Percentiles rank a stretch among this genome's conserved stretches.
phyloP scores from a whole-genome alignment of 2,888 invertebrate species.

The Ophioninae sp. region DNA sequence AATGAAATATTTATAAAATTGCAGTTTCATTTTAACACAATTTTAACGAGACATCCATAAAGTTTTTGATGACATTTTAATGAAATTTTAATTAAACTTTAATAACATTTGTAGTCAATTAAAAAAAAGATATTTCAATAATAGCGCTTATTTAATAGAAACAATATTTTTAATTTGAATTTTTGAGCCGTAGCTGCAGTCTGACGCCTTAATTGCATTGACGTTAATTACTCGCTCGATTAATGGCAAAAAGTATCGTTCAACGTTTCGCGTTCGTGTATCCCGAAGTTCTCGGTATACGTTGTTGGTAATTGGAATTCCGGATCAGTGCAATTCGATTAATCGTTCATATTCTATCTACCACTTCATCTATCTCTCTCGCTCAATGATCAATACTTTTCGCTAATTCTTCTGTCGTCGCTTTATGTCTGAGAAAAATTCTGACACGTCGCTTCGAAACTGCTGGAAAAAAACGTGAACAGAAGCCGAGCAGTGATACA shows the following conservation, averaged over 20 bases:
- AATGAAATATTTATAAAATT: too few relatives aligned
- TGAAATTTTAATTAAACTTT: too few relatives aligned
- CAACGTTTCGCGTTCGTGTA: neutral
- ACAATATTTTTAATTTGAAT: too few relatives aligned
- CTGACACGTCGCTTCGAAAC: conserved; percentile 7
- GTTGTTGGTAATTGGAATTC: conserved; percentile 4
- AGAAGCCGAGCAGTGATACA: conserved; percentile 12
- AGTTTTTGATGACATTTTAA: too few relatives aligned
- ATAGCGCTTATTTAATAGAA: too few relatives aligned
- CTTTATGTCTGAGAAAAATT: neutral
- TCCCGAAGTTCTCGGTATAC: neutral
- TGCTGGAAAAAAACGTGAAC: neutral
- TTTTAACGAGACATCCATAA: too few relatives aligned
- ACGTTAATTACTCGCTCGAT: neutral
- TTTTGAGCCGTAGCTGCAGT: neutral
- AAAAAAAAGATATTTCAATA: too few relatives aligned
- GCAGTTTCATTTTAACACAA: too few relatives aligned
- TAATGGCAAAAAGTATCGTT: neutral
- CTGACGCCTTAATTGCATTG: neutral
- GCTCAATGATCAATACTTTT: neutral
- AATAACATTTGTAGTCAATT: too few relatives aligned
- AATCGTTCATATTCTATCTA: neutral
- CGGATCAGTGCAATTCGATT: conserved; percentile 28
- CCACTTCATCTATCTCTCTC: neutral
- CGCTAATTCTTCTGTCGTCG: neutral